These are phyloP conservation scores for Yasuhikotakia modesta DNA, from an alignment of 2,797 vertebrate genomes.

Conservation along the genomic window DNA sequence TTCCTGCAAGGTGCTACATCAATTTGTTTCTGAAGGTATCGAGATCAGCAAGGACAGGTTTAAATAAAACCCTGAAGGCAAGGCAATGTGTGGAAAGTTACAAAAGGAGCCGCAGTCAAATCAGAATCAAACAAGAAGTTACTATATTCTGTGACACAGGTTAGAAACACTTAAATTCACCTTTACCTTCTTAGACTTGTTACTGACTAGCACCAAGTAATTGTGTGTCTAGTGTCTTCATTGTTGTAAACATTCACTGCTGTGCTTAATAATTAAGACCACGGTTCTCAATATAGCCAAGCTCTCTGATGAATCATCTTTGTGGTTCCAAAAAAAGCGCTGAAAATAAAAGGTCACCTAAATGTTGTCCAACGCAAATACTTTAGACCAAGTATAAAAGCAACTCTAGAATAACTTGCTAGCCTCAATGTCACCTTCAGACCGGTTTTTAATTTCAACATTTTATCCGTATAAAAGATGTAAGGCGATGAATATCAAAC, in stretches of 20 bases:
- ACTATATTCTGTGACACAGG: background rate
- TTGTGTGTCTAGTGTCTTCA: background rate
- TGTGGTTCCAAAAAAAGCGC: background rate
- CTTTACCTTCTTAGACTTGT: background rate
- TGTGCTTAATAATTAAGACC: background rate
- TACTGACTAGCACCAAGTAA: background rate
- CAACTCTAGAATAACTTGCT: background rate
- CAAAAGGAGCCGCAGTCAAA: background rate
- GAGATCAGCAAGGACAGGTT: background rate
- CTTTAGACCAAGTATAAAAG: slow-evolving; percentile 1
- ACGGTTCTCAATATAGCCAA: background rate
- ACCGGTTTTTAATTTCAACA: slow-evolving; percentile 1
- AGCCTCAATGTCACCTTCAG: background rate
- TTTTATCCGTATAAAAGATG: slow-evolving; percentile 34
- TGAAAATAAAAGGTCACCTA: slow-evolving; percentile 24
- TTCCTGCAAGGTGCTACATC: background rate
- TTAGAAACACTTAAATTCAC: background rate
- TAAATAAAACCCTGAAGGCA: background rate
- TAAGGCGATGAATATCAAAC: slow-evolving; percentile 21
- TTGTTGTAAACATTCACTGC: background rate
- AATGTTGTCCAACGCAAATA: background rate
- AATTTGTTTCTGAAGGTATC: background rate
- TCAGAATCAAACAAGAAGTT: background rate
- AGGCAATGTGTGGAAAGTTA: background rate
- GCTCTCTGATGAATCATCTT: background rate